Conservation (phyloP, 2,113 vertebrate genomes). For the Carassius carassius region DNA sequence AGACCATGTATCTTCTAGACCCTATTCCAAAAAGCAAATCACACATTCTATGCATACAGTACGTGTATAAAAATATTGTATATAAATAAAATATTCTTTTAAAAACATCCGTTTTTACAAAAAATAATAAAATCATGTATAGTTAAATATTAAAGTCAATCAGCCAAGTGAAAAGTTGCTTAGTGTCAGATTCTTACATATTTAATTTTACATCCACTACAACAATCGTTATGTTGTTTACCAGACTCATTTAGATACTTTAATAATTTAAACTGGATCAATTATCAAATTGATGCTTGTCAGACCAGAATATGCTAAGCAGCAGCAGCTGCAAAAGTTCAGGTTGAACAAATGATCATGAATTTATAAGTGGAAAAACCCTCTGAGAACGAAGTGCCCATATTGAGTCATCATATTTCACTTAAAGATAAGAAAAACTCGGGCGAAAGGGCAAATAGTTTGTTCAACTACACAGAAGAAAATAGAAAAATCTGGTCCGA, state of each 20-base stretch:
- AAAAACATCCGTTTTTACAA: too few relatives aligned
- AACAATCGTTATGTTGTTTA: not conserved
- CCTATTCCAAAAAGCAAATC: not conserved
- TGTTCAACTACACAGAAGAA: constrained; percentile 11
- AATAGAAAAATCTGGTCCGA: constrained; percentile 28
- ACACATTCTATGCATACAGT: too few relatives aligned
- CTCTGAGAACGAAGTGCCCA: not conserved
- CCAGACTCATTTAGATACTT: not conserved
- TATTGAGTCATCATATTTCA: not conserved
- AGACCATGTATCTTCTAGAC: not conserved
- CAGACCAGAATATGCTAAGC: not conserved
- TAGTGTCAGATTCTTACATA: not conserved
- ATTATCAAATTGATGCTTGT: not conserved
- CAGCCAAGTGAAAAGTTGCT: not conserved
- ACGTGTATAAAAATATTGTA: too few relatives aligned
- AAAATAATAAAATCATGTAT: not conserved
- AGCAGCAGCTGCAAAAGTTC: not conserved
- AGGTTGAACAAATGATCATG: not conserved
- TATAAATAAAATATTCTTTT: too few relatives aligned
- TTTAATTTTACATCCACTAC: not conserved
- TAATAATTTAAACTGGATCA: not conserved
- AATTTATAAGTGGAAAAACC: constrained; percentile 17
- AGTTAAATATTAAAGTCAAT: not conserved
- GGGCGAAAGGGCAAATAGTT: constrained; percentile 12
- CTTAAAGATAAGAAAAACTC: constrained; percentile 7